A percentile compares a stretch with the other conserved stretches of the same genome.
Conservation (phyloP, 2,797 vertebrate genomes). For the Anolis apletophallus region DNA sequence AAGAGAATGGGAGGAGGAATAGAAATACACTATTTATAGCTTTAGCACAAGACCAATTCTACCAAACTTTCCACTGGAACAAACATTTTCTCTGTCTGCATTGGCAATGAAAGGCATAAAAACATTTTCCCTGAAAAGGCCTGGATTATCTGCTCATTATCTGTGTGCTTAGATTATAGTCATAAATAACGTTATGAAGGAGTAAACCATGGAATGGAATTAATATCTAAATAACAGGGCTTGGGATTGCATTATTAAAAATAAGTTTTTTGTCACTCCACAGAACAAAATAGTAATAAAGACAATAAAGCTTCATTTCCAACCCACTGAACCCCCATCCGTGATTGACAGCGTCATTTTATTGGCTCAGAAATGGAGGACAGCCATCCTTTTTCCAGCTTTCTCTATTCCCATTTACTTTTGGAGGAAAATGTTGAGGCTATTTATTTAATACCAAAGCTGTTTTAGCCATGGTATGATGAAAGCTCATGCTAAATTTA, state of each 20-base stretch:
- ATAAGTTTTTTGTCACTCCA: neutral
- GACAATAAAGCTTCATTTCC: slow-evolving; percentile 3
- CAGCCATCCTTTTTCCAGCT: slow-evolving; percentile 27
- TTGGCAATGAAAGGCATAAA: slow-evolving; percentile 50
- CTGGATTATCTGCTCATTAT: slow-evolving; percentile 33
- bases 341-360: slow-evolving; percentile 25
- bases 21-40: slow-evolving; percentile 41
- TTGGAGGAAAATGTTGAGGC: slow-evolving; percentile 55
- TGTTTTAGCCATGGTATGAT: slow-evolving; percentile 41
- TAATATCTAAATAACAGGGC: neutral
- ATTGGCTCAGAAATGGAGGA: slow-evolving; percentile 28
- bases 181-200: neutral
- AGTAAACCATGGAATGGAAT: neutral
- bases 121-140: slow-evolving; percentile 44
- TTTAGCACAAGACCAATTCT: neutral
- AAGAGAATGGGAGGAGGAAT: neutral
- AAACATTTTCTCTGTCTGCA: slow-evolving; percentile 49
- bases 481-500: slow-evolving; percentile 25
- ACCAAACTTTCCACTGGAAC: slow-evolving; percentile 34
- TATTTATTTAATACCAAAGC: slow-evolving; percentile 56
- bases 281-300: slow-evolving; percentile 41
- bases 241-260: neutral
- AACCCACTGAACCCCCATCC: neutral
- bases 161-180: neutral
- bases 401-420: slow-evolving; percentile 10